Base-by-base conservation (phyloP, 2,113 vertebrate genomes). In the Toxostoma redivivum region DNA sequence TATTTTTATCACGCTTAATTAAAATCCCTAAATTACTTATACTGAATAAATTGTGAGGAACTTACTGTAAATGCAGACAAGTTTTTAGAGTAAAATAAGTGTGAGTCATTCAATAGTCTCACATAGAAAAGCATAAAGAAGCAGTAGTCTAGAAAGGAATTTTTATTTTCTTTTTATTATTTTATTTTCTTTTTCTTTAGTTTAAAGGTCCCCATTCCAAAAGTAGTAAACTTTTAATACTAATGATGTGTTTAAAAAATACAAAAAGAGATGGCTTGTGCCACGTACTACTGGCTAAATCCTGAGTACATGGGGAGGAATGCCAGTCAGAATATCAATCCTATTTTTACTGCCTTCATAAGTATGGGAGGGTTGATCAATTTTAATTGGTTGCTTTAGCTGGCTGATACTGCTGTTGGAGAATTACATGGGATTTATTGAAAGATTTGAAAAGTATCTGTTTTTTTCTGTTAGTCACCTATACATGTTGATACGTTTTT, bases 1-100 rank as follows among this genome's bases (percentile, higher is more conserved):
- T 66, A 15, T 45, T 94, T 92, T 95, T 76, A 73, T 44, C 17
- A 66, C 66, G 15, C 18, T 86, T 88, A 82, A 92, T 94, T 96
- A 71, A 70, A 96, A 86, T 62, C 27, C 11, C 22, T 82, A n/a
- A 33, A 40, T 72, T 95, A 65, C 30, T 77, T 90, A 58, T 31
- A 82, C 48, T 69, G 61, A 86, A 86, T 37, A 79, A 78, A 54
- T 64, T 57, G 9, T 81, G 37, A 78, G 45, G 40, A 51, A 42
- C 17, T 70, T 86, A 19, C 17, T 50, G 42, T 69, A 90, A 86
- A 88, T 77, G 35, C 33, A 60, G 67, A 40, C 19, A 78, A 11
- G 12, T 20, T 81, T 54, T 70, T 81, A 62, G 40, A 33, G 47
- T 44, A 40, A 24, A 83, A 58, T 57, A 69, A 37, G 14, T 72